Conservation (phyloP, 2,888 invertebrate species). For the Taphrorychus bicolor region DNA sequence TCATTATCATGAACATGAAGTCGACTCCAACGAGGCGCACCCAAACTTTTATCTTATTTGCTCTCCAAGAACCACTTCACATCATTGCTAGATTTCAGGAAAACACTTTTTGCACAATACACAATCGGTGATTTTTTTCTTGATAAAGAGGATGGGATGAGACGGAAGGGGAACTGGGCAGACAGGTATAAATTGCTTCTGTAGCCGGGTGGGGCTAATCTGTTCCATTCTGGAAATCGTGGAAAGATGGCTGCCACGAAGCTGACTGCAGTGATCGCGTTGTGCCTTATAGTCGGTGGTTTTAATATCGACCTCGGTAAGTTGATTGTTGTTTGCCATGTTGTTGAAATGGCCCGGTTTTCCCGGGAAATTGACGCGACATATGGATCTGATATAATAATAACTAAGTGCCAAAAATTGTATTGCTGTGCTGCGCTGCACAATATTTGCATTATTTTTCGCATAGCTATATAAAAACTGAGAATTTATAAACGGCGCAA, state of each 20-base stretch:
- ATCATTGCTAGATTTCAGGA: not conserved
- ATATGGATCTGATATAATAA: not conserved
- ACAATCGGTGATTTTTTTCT: not conserved
- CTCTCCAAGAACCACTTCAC: not conserved
- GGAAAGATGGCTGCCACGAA: not conserved
- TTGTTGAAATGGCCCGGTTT: not conserved
- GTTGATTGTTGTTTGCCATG: constrained; percentile 1
- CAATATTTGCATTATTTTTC: not conserved
- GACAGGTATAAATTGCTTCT: not conserved
- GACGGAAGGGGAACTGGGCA: not conserved
- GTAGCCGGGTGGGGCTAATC: not conserved
- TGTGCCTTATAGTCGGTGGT: not conserved
- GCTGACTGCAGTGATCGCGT: not conserved
- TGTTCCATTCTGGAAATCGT: not conserved
- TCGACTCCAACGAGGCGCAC: not conserved
- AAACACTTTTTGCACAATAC: not conserved
- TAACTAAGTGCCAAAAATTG: not conserved
- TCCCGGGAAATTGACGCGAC: not conserved
- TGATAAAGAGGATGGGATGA: not conserved
- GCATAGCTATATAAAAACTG: no score
- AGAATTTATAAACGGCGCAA: no score
- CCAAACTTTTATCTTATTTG: not conserved
- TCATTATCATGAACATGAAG: not conserved
- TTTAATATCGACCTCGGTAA: not conserved
- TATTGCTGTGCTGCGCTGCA: no score